A percentile compares a stretch with the other conserved stretches of the same genome.
phyloP scores from a whole-genome alignment of 2,888 invertebrate genomes.

The Sepiola atlantica region DNA sequence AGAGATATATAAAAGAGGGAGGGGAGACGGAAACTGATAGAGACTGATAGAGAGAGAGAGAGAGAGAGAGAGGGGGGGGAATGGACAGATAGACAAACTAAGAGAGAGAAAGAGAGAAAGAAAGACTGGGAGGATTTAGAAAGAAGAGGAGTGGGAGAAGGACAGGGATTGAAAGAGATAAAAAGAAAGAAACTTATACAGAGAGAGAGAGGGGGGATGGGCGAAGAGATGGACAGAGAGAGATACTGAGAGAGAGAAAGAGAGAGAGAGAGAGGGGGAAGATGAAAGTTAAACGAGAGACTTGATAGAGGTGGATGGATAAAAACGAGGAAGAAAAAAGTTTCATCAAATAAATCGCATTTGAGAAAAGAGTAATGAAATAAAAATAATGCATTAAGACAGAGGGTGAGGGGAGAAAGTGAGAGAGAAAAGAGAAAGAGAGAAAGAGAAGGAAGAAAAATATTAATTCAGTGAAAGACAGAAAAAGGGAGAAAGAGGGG shows the following conservation, averaged over 20 bases:
- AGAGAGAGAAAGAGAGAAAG: not conserved
- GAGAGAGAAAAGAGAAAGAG: not conserved
- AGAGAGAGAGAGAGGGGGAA: not conserved
- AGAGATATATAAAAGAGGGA: not conserved
- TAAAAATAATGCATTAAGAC: not conserved
- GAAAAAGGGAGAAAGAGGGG: no score
- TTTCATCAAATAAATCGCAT: not conserved
- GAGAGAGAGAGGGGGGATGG: not conserved
- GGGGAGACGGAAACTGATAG: not conserved
- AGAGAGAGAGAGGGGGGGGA: not conserved
- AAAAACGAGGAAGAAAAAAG: not conserved
- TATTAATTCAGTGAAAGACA: not conserved
- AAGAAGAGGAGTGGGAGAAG: no score
- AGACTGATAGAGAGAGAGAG: not conserved
- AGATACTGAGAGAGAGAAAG: not conserved
- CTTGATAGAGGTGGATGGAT: not conserved
- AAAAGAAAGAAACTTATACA: no score
- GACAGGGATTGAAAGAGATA: no score
- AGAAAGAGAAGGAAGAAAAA: not conserved
- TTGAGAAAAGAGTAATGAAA: not conserved
- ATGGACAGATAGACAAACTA: not conserved
- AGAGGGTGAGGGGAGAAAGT: not conserved
- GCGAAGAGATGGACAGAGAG: not conserved
- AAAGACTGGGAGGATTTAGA: no score
- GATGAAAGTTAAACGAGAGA: not conserved